Conservation (phyloP, 2,797 vertebrate species). For the Manis crassicaudata region DNA sequence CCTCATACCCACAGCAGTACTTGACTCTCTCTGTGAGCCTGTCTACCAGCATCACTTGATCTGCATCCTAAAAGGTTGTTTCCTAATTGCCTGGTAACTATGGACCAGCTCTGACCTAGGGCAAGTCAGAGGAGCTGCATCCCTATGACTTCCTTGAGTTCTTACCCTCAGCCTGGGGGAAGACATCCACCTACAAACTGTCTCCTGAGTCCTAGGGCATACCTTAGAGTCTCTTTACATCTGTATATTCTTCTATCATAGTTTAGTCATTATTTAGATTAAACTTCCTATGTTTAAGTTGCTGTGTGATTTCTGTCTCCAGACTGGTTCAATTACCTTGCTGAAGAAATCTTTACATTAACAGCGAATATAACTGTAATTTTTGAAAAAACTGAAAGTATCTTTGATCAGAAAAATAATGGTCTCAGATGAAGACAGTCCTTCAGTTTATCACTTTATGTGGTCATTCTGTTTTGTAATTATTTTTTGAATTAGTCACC, state of each 20-base stretch:
- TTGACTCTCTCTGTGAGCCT: background rate
- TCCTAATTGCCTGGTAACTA: background rate
- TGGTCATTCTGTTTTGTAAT: background rate
- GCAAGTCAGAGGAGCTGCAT: background rate
- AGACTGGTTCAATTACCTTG: constrained; percentile 20
- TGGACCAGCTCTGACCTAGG: background rate
- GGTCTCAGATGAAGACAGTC: constrained; percentile 17
- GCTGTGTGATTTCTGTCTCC: background rate
- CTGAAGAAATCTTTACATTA: constrained; percentile 46
- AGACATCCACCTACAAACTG: background rate
- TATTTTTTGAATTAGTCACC: constrained; percentile 32
- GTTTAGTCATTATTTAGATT: constrained; percentile 39
- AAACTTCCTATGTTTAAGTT: constrained; percentile 24
- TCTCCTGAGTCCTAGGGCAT: background rate
- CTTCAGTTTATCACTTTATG: constrained; percentile 24
- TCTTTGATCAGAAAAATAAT: constrained; percentile 33
- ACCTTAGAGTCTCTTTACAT: background rate
- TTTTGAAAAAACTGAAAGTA: background rate
- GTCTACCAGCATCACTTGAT: background rate
- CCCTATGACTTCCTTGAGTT: background rate
- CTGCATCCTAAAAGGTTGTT: background rate
- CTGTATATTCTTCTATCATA: background rate
- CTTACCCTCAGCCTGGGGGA: background rate
- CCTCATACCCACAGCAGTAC: background rate
- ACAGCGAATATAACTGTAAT: background rate